Conservation (phyloP, 30 jellyfish, hydroid and myxozoan species). For the Rhopilema esculentum region DNA sequence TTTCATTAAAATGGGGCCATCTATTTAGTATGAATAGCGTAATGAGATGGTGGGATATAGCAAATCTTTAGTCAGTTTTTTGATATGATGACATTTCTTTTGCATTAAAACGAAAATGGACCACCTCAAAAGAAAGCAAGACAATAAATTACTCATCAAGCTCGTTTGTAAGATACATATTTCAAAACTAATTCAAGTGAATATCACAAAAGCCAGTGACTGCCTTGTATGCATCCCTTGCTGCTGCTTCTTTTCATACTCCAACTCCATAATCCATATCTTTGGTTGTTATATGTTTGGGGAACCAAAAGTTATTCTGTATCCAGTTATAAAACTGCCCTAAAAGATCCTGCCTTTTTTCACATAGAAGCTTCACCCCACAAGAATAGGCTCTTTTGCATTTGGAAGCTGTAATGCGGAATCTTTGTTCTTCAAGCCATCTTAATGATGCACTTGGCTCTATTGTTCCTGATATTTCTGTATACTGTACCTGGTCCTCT, state of each 20-base stretch:
- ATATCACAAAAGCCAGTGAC: no score
- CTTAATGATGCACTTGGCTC: constrained; percentile 34
- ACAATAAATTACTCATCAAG: no score
- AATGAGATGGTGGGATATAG: no score
- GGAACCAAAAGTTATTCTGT: constrained; percentile 23
- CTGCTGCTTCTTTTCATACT: constrained; percentile 7
- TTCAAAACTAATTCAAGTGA: no score
- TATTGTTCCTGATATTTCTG: constrained; percentile 60
- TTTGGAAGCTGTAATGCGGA: constrained; percentile 51
- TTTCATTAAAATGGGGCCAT: no score
- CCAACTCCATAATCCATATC: constrained; percentile 51
- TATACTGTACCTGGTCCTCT: neutral
- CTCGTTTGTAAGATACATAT: no score
- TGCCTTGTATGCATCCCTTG: no score
- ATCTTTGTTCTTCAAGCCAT: constrained; percentile 61
- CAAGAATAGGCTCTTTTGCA: constrained; percentile 25
- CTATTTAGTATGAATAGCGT: no score
- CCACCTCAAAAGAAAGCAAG: no score
- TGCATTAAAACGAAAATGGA: no score
- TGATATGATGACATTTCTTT: no score
- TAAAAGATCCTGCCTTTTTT: neutral
- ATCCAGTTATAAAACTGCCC: constrained; percentile 20
- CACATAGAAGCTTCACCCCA: constrained; percentile 1
- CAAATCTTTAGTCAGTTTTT: no score
- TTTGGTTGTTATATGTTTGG: neutral